A percentile compares a stretch with the other conserved stretches of the same genome.
These are phyloP conservation scores for Drosophila phalerata DNA, from an alignment of 2,888 invertebrate genomes.

Conservation along the genomic window DNA sequence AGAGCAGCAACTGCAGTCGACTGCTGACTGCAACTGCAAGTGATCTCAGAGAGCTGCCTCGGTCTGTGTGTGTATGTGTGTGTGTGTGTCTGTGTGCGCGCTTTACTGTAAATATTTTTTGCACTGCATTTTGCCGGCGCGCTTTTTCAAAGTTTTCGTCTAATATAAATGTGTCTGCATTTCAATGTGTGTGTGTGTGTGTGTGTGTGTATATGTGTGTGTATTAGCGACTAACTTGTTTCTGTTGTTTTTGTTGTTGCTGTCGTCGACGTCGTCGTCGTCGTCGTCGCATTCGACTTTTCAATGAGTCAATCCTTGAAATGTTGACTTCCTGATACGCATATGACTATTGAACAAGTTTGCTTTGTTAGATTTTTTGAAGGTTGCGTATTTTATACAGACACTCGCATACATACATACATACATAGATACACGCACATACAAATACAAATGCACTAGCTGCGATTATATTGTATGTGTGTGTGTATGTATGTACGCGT, in stretches of 20 bases:
- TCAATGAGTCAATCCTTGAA: constrained; percentile 85
- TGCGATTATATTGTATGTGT: constrained; percentile 36
- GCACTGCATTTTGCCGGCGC: constrained; percentile 77
- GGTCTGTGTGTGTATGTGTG: constrained; percentile 6
- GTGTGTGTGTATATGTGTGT: constrained; percentile 29
- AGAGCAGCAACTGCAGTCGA: constrained; percentile 34
- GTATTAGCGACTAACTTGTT: constrained; percentile 67
- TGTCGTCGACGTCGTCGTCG: constrained; percentile 46
- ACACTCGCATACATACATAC: constrained; percentile 23
- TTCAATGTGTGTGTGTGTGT: constrained; percentile 13
- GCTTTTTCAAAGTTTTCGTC: constrained; percentile 71
- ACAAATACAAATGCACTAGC: constrained; percentile 37
- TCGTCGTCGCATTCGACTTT: constrained; percentile 80
- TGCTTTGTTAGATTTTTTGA: constrained; percentile 83
- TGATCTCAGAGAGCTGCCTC: constrained; percentile 56
- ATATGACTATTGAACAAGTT: constrained; percentile 83
- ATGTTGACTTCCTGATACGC: constrained; percentile 85
- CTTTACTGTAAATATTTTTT: constrained; percentile 75
- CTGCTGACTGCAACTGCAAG: constrained; percentile 61
- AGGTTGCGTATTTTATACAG: constrained; percentile 82
- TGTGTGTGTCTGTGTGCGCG: constrained; percentile 37
- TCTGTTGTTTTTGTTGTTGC: constrained; percentile 52
- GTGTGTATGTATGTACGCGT: constrained; percentile 37
- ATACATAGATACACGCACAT: constrained; percentile 8
- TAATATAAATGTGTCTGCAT: constrained; percentile 36